Base-by-base conservation (phyloP, 2,797 vertebrate genomes). In the Xiphorhynchus erythropygius region DNA sequence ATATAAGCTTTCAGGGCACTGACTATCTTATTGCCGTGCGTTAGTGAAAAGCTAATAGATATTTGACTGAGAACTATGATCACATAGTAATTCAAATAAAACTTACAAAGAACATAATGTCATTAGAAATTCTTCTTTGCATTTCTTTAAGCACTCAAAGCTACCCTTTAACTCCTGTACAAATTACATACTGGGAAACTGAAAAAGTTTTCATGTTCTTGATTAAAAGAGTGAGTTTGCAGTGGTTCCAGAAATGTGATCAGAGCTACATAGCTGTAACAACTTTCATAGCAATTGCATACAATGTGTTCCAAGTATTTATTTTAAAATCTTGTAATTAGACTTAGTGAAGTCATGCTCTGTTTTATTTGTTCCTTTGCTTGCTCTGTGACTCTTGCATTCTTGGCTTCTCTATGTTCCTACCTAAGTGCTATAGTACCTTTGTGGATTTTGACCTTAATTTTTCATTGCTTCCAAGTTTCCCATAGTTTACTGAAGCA, bases 41-140 rank as follows among this genome's bases (percentile, higher is more conserved):
- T 52, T 92, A 69, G 42, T 37, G 59, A 84, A 95, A 85, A 92
- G n/a, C n/a, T 57, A 92, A 81, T 33, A 87, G 55, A 32, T 77
- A 94, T 79, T 89, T 70, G 47, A 76, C 55, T 75, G 69, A 84
- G 57, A 89, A 49, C 25, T 47, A n/a, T 63, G 80, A 63, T 75
- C 42, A 78, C 32, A 71, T 9, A 60, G 24, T 57, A 86, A 78
- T 63, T 88, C 2, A 84, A 69, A 76, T 35, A 86, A 93, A 75
- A 81, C 13, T 46, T 73, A 28, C 27, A n/a, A 89, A 70, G 42
- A 59, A 46, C 30, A 81, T 49, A 32, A 60, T 75, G 13, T 71
- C 30, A 64, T 64, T 81, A 87, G 39, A 49, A 84, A 60, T 18
- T 47, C 30, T 12, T 37, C 60, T 87, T 81, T 60, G 7, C 59